These are phyloP conservation scores for Drosophila fuyamai DNA, from an alignment of 1,140 invertebrate species.

Conservation along the genomic window DNA sequence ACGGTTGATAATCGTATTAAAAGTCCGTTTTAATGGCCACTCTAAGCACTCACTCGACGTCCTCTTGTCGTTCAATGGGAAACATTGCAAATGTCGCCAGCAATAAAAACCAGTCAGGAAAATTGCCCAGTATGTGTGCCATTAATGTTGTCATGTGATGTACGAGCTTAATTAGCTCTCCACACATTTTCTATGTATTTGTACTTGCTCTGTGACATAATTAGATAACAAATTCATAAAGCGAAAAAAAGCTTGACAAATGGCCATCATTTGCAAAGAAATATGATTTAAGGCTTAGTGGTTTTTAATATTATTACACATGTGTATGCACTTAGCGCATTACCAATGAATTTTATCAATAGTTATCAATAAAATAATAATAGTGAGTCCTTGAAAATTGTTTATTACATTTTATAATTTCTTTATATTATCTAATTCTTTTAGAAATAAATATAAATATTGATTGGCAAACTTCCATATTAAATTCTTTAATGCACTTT, in stretches of 20 bases:
- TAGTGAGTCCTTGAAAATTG: too few relatives aligned
- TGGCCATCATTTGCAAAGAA: slow-evolving; percentile 25
- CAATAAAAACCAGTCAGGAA: slow-evolving; percentile 22
- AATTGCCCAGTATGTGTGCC: slow-evolving; percentile 21
- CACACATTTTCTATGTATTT: slow-evolving; percentile 22
- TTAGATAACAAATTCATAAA: slow-evolving; percentile 31
- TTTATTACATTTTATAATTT: too few relatives aligned
- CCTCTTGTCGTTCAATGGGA: slow-evolving; percentile 42
- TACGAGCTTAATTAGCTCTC: slow-evolving; percentile 39
- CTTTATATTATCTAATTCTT: too few relatives aligned
- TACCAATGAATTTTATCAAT: background rate
- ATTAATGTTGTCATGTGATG: slow-evolving; percentile 28
- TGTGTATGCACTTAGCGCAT: background rate
- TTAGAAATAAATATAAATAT: too few relatives aligned
- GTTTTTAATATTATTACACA: background rate
- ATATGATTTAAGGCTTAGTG: slow-evolving; percentile 10
- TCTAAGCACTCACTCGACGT: slow-evolving; percentile 28
- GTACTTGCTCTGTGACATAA: slow-evolving; percentile 32
- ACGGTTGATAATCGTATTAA: slow-evolving; percentile 24
- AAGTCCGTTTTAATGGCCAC: slow-evolving; percentile 31
- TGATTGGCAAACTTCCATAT: too few relatives aligned
- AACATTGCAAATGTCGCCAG: slow-evolving; percentile 44
- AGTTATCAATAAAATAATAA: too few relatives aligned
- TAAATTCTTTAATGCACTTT: too few relatives aligned
- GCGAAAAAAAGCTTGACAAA: slow-evolving; percentile 18